Conservation (phyloP, 2,888 invertebrate genomes). For the Dolomedes plantarius region DNA sequence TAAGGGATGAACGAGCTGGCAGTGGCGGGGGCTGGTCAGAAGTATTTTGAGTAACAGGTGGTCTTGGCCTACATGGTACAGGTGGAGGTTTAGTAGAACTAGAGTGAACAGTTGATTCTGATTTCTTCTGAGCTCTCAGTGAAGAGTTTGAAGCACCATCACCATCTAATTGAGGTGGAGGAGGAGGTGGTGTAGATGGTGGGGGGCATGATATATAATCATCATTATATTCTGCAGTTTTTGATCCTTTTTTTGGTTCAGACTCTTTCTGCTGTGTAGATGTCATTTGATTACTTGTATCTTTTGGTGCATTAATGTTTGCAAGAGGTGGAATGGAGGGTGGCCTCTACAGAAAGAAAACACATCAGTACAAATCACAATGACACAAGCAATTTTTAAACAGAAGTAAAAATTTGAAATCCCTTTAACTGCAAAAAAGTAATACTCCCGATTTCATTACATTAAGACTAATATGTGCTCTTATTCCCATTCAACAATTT, state of each 20-base stretch:
- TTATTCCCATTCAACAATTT: too few relatives aligned
- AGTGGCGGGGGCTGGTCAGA: constrained; percentile 36
- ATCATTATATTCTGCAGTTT: neutral
- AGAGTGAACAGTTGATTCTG: constrained; percentile 77
- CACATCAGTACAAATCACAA: too few relatives aligned
- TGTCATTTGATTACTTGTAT: neutral
- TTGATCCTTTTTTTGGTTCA: neutral
- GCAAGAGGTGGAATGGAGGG: neutral
- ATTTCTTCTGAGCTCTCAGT: constrained; percentile 77
- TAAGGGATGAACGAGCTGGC: constrained; percentile 29
- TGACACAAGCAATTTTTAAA: too few relatives aligned
- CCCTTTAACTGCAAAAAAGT: too few relatives aligned
- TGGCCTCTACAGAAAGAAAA: neutral
- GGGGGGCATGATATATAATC: constrained; percentile 64
- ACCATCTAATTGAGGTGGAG: constrained; percentile 70
- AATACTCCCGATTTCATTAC: too few relatives aligned
- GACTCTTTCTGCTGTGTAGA: neutral
- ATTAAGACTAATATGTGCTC: too few relatives aligned
- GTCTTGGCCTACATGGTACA: constrained; percentile 50
- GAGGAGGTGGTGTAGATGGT: constrained; percentile 65
- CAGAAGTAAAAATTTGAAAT: too few relatives aligned
- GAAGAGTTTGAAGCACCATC: constrained; percentile 75
- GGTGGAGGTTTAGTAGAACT: constrained; percentile 78
- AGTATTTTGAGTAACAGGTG: neutral
- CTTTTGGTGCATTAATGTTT: neutral